Evolutionary conservation across 37 sponge, comb jelly and placozoan genomes (phyloP).

Genomic region (Cladorhizidae sp.): DNA sequence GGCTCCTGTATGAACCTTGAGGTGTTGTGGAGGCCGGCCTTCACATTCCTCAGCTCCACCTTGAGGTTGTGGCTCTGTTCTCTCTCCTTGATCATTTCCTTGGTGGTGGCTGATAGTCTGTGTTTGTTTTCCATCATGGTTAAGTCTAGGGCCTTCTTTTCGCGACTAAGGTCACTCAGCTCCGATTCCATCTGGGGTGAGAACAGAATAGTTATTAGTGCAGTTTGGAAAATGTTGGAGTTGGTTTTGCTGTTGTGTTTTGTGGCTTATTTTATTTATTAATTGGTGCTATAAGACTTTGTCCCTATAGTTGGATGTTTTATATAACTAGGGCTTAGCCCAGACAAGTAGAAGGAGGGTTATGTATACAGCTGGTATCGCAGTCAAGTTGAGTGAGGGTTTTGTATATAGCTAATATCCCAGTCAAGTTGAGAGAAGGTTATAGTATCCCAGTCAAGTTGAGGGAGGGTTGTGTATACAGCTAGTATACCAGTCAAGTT

Average conservation of each 20-base stretch:
- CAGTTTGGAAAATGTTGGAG: background rate
- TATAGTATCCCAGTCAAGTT: too few relatives aligned
- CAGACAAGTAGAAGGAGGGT: too few relatives aligned
- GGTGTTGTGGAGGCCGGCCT: constrained; percentile 85
- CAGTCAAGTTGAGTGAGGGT: too few relatives aligned
- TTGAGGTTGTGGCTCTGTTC: constrained; percentile 79
- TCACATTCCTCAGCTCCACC: constrained; percentile 76
- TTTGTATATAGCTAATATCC: too few relatives aligned
- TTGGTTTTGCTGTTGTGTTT: background rate
- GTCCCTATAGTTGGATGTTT: too few relatives aligned
- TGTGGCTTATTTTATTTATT: background rate
- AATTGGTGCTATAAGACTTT: background rate
- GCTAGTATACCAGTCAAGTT: too few relatives aligned
- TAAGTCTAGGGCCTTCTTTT: constrained; percentile 78
- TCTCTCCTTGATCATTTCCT: constrained; percentile 87
- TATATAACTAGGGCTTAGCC: too few relatives aligned
- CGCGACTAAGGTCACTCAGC: constrained; percentile 75
- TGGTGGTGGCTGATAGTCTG: constrained; percentile 82
- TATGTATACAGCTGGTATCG: too few relatives aligned
- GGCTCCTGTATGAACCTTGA: constrained; percentile 93
- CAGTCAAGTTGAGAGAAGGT: too few relatives aligned
- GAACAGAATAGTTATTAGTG: background rate
- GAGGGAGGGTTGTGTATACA: too few relatives aligned
- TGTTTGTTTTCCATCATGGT: constrained; percentile 74
- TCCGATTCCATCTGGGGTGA: constrained; percentile 88